Evolutionary conservation across 2,797 vertebrate genomes (phyloP).

Genomic region (Smutsia gigantea): DNA sequence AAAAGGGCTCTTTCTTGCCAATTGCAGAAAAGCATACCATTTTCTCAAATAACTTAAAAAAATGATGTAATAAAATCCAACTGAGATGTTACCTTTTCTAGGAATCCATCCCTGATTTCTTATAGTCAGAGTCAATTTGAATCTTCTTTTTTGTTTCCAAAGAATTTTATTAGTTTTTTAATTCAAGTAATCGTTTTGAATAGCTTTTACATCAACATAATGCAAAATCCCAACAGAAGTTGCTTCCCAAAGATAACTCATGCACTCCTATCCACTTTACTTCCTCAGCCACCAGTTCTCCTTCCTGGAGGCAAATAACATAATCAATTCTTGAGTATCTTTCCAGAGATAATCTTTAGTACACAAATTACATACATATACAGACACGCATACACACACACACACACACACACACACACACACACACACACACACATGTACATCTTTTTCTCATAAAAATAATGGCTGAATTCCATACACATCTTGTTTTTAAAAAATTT

Average conservation of each 20-base stretch:
- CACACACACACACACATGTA: not conserved
- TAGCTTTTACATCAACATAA: not conserved
- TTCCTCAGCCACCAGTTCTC: not conserved
- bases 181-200: not conserved
- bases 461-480: not conserved
- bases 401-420: not conserved
- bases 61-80: not conserved
- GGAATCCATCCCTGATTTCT: not conserved
- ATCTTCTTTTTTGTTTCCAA: not conserved
- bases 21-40: not conserved
- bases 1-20: not conserved
- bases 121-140: not conserved
- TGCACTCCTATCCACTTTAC: not conserved
- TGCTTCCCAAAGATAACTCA: not conserved
- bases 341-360: not conserved
- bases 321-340: not conserved
- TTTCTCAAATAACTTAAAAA: slow-evolving; percentile 22
- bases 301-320: not conserved
- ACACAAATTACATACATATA: not conserved
- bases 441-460: not conserved
- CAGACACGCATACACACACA: too few relatives aligned
- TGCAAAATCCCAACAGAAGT: not conserved
- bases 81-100: not conserved
- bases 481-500: not conserved
- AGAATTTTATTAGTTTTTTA: not conserved